These are phyloP conservation scores for Caenorhabditis wallacei DNA, from an alignment of 2,888 invertebrate genomes.

Conservation along the genomic window DNA sequence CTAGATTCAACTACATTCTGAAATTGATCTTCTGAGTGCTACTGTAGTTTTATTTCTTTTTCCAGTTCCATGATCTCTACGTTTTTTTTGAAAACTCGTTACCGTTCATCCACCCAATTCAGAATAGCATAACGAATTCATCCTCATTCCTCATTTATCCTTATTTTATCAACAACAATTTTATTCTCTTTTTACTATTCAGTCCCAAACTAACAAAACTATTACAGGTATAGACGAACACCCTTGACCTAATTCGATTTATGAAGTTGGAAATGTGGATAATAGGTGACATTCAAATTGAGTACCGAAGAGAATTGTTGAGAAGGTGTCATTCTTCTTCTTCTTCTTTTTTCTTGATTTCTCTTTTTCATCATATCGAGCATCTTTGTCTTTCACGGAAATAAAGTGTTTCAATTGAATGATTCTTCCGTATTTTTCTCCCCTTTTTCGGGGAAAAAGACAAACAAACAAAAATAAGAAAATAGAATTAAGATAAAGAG, in stretches of 20 bases:
- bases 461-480: slow-evolving; percentile 47
- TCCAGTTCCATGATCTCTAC: too few relatives aligned
- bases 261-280: slow-evolving; percentile 15
- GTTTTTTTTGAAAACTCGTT: too few relatives aligned
- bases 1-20: too few relatives aligned
- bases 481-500: neutral
- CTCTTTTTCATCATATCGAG: neutral
- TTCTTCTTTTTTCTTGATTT: neutral
- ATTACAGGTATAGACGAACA: neutral
- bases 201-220: neutral
- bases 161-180: neutral
- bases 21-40: too few relatives aligned
- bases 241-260: slow-evolving; percentile 23
- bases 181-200: neutral
- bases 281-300: slow-evolving; percentile 25
- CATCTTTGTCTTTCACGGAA: slow-evolving; percentile 18
- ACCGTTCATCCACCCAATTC: too few relatives aligned
- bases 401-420: slow-evolving; percentile 56
- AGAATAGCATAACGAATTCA: too few relatives aligned
- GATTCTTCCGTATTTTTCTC: slow-evolving; percentile 16
- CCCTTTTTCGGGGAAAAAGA: slow-evolving; percentile 17
- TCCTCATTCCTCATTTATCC: too few relatives aligned
- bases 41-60: too few relatives aligned
- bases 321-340: neutral
- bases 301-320: neutral